Conservation (phyloP, 30 jellyfish, hydroid and myxozoan species). For the Pseudorhiza aurosa region DNA sequence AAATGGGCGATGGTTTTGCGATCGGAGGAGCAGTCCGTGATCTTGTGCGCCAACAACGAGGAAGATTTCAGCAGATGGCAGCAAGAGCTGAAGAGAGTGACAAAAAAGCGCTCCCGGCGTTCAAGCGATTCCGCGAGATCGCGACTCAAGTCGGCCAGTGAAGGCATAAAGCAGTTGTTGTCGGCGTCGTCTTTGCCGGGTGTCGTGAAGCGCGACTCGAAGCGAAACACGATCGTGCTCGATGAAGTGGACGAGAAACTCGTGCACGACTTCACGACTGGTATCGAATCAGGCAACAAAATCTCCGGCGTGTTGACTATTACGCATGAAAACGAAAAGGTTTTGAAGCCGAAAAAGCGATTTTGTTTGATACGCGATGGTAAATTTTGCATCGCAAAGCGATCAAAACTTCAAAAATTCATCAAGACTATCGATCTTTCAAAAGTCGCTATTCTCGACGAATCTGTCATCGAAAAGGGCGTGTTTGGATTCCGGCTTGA, state of each 20-base stretch:
- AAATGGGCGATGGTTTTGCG: slow-evolving; percentile 60
- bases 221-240: slow-evolving; percentile 79
- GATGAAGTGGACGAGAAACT: slow-evolving; percentile 81
- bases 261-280: slow-evolving; percentile 79
- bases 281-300: slow-evolving; percentile 73
- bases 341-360: slow-evolving; percentile 72
- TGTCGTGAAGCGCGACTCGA: slow-evolving; percentile 64
- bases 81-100: slow-evolving; percentile 52
- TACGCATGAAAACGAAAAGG: slow-evolving; percentile 25
- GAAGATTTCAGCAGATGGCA: slow-evolving; percentile 66
- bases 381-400: slow-evolving; percentile 75
- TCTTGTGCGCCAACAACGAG: slow-evolving; percentile 57
- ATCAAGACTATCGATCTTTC: slow-evolving; percentile 79
- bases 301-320: slow-evolving; percentile 73
- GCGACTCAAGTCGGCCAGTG: slow-evolving; percentile 59
- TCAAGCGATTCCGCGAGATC: slow-evolving; percentile 53
- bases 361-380: slow-evolving; percentile 89
- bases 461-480: slow-evolving; percentile 84
- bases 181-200: slow-evolving; percentile 67
- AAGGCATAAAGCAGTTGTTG: slow-evolving; percentile 36
- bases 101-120: slow-evolving; percentile 36
- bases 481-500: slow-evolving; percentile 76
- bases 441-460: slow-evolving; percentile 85
- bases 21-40: slow-evolving; percentile 38
- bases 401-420: slow-evolving; percentile 71